These are phyloP conservation scores for Echinarachnius parma DNA, from an alignment of 53 echinoderm and acorn worm species.

Conservation along the genomic window DNA sequence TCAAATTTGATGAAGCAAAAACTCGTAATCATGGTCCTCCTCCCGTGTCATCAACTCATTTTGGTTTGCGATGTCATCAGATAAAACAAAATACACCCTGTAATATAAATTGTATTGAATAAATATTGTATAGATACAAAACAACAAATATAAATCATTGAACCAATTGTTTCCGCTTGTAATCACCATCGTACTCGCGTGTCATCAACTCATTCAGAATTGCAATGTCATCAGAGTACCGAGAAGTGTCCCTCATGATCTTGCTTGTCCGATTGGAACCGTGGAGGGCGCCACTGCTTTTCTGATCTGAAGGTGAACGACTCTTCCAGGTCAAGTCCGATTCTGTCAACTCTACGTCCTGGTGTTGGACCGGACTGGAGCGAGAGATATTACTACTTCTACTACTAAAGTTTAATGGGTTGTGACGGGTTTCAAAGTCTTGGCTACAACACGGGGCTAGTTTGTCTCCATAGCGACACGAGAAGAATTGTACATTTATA, in stretches of 20 bases:
- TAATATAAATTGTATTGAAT: no score
- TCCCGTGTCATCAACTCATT: no score
- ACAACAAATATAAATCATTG: no score
- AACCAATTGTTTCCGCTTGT: no score
- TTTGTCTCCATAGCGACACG: conserved; percentile 22
- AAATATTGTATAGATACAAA: no score
- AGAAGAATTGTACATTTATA: conserved; percentile 46
- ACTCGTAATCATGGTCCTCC: no score
- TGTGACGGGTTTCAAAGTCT: neutral
- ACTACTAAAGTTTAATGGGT: neutral
- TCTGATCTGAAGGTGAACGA: neutral
- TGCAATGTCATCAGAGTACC: conserved; percentile 53
- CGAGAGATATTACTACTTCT: neutral
- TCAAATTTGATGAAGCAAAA: no score
- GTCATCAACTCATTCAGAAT: conserved; percentile 45
- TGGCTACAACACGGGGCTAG: neutral
- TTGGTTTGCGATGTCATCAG: no score
- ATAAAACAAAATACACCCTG: no score
- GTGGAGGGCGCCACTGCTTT: neutral
- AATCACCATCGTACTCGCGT: no score
- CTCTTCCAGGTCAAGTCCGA: neutral
- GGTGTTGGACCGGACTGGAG: no score
- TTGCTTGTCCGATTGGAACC: conserved; percentile 48
- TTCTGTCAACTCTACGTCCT: no score
- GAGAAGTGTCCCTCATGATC: conserved; percentile 43